These are phyloP conservation scores for Blera fallax DNA, from an alignment of 2,888 invertebrate species.

Conservation along the genomic window DNA sequence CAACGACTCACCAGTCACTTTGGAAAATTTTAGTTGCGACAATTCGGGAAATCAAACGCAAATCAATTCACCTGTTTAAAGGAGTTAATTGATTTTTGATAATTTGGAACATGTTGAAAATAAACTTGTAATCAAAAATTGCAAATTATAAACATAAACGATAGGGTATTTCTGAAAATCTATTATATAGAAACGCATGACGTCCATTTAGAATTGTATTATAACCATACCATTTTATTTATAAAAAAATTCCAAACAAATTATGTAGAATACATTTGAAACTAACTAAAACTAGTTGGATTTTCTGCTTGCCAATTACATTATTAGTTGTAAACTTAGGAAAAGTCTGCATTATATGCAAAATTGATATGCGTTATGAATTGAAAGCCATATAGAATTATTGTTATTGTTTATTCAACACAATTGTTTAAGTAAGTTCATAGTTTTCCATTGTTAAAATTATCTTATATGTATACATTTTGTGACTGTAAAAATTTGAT, in stretches of 20 bases:
- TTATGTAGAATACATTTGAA: background rate
- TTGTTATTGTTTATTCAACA: background rate
- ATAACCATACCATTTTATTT: background rate
- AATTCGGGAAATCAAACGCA: conserved; percentile 68
- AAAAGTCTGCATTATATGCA: background rate
- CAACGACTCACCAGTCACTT: conserved; percentile 8
- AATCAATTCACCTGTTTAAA: conserved; percentile 72
- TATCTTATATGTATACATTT: background rate
- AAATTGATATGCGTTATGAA: background rate
- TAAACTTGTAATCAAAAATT: background rate
- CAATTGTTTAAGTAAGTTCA: conserved; percentile 12
- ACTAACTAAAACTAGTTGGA: background rate
- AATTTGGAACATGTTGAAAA: too few species aligned
- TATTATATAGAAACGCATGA: conserved; percentile 21
- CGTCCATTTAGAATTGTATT: conserved; percentile 53
- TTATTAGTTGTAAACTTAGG: background rate
- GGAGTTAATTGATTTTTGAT: background rate
- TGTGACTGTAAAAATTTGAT: background rate
- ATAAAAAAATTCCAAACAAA: background rate
- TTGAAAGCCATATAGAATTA: background rate
- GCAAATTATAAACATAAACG: background rate
- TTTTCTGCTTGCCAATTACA: conserved; percentile 11
- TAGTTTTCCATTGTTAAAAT: conserved; percentile 11
- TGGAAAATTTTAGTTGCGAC: conserved; percentile 33
- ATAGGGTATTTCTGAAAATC: conserved; percentile 3